Percentiles rank a stretch among this genome's conserved stretches.
Conservation (phyloP, 1,140 invertebrate genomes). For the Heliconius himera region DNA sequence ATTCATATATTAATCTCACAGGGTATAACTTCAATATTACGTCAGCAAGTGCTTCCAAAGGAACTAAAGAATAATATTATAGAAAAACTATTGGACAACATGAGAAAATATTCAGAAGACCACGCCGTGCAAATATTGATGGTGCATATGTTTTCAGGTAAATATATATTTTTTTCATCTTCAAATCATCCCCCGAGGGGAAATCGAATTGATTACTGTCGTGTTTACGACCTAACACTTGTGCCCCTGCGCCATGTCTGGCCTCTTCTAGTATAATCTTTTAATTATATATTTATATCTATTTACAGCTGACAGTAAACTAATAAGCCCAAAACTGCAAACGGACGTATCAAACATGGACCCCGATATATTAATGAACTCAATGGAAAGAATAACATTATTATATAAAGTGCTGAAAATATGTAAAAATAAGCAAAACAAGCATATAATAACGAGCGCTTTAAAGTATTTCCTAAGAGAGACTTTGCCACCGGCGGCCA, state of each 20-base stretch:
- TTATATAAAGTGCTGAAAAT: conserved; percentile 61
- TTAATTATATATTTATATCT: not conserved
- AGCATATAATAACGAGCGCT: conserved; percentile 46
- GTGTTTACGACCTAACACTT: too few species aligned
- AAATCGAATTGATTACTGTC: too few species aligned
- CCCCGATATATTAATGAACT: conserved; percentile 75
- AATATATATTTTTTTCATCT: not conserved
- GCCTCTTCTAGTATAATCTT: too few species aligned
- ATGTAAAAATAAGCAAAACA: conserved; percentile 47
- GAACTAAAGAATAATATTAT: conserved; percentile 66
- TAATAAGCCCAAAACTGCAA: conserved; percentile 63
- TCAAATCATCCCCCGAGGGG: not conserved
- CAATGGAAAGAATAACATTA: conserved; percentile 71
- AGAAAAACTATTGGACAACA: conserved; percentile 62
- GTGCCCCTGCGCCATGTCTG: too few species aligned
- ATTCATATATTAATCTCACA: conserved; percentile 27
- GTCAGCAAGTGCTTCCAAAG: conserved; percentile 65
- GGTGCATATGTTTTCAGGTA: conserved; percentile 74
- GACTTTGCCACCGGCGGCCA: conserved; percentile 73
- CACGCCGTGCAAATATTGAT: conserved; percentile 67
- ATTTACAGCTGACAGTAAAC: conserved; percentile 64
- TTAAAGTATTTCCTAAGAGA: conserved; percentile 70
- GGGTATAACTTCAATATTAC: conserved; percentile 64
- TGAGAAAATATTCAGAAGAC: conserved; percentile 57
- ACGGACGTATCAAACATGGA: conserved; percentile 75